A percentile compares a stretch with the other conserved stretches of the same genome.
Conservation (phyloP, 2,113 vertebrate species). For the Pleuronectes platessa region DNA sequence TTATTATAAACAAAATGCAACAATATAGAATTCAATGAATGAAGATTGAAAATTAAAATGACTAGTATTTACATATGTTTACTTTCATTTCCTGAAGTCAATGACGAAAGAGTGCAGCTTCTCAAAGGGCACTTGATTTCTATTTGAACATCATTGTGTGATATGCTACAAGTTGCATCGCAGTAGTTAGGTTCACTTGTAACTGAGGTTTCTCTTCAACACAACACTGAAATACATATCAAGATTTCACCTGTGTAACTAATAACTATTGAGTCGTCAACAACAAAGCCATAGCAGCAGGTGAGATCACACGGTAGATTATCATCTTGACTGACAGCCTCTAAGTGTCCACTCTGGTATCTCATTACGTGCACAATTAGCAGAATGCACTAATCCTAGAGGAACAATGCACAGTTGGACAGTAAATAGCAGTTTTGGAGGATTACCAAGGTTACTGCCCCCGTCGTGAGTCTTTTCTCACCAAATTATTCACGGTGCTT, state of each 20-base stretch:
- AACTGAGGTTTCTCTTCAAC: constrained; percentile 25
- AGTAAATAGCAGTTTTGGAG: not conserved
- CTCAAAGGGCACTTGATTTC: not conserved
- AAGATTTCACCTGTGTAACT: constrained; percentile 11
- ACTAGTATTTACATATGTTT: too few relatives aligned
- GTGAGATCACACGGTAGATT: not conserved
- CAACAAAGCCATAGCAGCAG: constrained; percentile 5
- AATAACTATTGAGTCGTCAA: constrained; percentile 29
- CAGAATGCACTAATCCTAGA: constrained; percentile 15
- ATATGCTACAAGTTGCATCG: not conserved
- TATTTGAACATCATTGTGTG: not conserved
- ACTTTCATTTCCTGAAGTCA: too few relatives aligned
- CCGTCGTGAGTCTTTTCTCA: not conserved
- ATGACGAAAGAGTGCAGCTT: not conserved
- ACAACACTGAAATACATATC: constrained; percentile 6
- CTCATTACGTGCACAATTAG: constrained; percentile 29
- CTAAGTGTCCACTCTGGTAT: constrained; percentile 10
- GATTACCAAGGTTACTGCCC: not conserved
- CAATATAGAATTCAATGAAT: too few relatives aligned
- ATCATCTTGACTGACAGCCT: constrained; percentile 25
- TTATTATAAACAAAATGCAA: too few relatives aligned
- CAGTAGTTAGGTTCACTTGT: not conserved
- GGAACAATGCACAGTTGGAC: constrained; percentile 12
- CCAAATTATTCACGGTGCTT: constrained; percentile 5
- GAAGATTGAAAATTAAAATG: too few relatives aligned